Evolutionary conservation across 2,113 vertebrate genomes (phyloP), one percentile per base, ranked within the genome.

Genomic region (Talpa occidentalis): DNA sequence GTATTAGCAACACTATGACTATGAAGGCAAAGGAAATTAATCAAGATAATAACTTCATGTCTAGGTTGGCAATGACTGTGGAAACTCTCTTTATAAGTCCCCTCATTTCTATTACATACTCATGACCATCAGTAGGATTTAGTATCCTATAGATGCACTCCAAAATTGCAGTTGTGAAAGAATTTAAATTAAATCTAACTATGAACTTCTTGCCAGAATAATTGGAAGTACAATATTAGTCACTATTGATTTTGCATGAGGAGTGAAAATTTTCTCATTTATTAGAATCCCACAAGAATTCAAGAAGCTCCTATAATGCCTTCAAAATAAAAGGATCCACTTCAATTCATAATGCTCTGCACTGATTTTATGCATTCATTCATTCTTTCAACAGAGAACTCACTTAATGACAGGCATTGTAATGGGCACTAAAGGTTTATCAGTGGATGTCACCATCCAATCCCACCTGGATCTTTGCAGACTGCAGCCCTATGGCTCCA

Each of bases 1-100:
- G 30, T 42, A 37, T 72, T 74, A 84, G 87, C 64, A 91, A 49
- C 26, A 42, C 22, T 19, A 2, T 81, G 56, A 73, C 11, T 40
- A 88, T 59, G 78, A 84, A 73, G 47, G 28, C 78, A 70, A 88
- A 88, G 5, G 30, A 84, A 72, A 80, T 67, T 32, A 88, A 59
- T 66, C 28, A 76, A 93, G 82, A 73, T 73, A 49, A 28, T 82
- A 88, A 67, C 6, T 40, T 66, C 62, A 12, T 82, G 35, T 44
- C 77, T 93, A 42, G 15, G 16, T 21, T 85, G 40, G 2, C 74
- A 73, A 8, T 21, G 24, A 56, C 54, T 56, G 6, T 56, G 17
- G 17, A 56, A 22, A 22, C 54, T 56, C 19, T 54, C 3, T 54
- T 54, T 54, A 16, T 6, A 54, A 6, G 6, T 19, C 54, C 6